These are phyloP conservation scores for Drosophila phalerata DNA, from an alignment of 2,888 invertebrate genomes.

Conservation along the genomic window DNA sequence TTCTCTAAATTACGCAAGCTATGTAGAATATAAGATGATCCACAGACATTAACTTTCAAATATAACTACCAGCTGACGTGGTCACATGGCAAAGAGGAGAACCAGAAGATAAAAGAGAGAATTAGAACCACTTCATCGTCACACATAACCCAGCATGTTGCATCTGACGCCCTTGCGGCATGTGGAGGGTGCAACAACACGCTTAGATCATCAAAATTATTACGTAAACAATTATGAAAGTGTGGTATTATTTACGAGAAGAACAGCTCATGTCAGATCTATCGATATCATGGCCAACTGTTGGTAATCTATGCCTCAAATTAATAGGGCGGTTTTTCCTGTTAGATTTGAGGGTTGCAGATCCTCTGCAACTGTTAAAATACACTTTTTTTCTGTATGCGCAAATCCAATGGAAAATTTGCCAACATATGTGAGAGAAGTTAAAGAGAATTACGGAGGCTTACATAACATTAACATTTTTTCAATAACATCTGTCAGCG, in stretches of 20 bases:
- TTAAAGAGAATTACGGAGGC: conserved; percentile 23
- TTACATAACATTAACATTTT: conserved; percentile 9
- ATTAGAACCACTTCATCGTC: conserved; percentile 4
- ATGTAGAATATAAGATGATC: too few species aligned
- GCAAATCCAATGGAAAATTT: conserved; percentile 31
- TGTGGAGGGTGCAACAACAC: conserved; percentile 45
- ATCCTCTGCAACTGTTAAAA: conserved; percentile 58
- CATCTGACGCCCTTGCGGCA: conserved; percentile 14
- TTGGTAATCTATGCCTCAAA: conserved; percentile 38
- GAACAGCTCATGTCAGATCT: conserved; percentile 54
- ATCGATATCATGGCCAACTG: conserved; percentile 56
- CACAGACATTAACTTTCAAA: too few species aligned
- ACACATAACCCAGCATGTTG: conserved; percentile 15
- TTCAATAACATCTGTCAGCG: conserved; percentile 40
- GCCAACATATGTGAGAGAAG: conserved; percentile 58
- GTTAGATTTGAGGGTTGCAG: conserved; percentile 28
- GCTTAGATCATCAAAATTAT: conserved; percentile 49
- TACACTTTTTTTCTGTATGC: conserved; percentile 24
- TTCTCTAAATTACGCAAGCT: too few species aligned
- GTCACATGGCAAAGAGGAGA: conserved; percentile 29
- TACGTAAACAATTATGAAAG: conserved; percentile 61
- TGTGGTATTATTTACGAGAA: conserved; percentile 67
- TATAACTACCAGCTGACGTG: conserved; percentile 60
- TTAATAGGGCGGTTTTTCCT: conserved; percentile 39
- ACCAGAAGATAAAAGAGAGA: conserved; percentile 21